A percentile compares a stretch with the other conserved stretches of the same genome.
Evolutionary conservation across 1,140 invertebrate species (phyloP).

Genomic region (Ericerus pela): DNA sequence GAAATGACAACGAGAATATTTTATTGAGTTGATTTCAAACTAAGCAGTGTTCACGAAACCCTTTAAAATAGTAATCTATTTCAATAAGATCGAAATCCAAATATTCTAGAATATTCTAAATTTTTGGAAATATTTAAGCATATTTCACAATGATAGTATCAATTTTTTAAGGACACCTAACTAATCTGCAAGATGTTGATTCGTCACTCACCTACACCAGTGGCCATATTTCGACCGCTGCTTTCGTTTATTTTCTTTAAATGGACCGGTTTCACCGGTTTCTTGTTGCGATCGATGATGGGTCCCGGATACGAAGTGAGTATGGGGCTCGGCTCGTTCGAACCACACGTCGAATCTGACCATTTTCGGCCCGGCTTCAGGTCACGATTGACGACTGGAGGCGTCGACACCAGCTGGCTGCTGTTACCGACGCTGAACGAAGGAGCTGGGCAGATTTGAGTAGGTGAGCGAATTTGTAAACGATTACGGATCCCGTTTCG

Average conservation of each 20-base stretch:
- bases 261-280: slow-evolving; percentile 43
- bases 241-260: slow-evolving; percentile 15
- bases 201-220: not conserved
- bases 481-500: slow-evolving; percentile 30
- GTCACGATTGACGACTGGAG: slow-evolving; percentile 57
- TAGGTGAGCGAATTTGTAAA: slow-evolving; percentile 36
- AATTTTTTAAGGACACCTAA: no score
- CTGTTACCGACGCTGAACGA: slow-evolving; percentile 35
- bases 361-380: slow-evolving; percentile 55
- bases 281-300: slow-evolving; percentile 39
- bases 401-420: slow-evolving; percentile 37
- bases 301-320: slow-evolving; percentile 32
- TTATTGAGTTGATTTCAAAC: no score
- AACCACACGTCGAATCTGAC: slow-evolving; percentile 33
- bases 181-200: no score
- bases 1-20: no score
- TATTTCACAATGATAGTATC: no score
- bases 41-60: no score
- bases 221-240: slow-evolving; percentile 3
- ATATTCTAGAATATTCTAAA: no score
- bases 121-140: no score
- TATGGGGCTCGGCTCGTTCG: slow-evolving; percentile 27
- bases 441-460: slow-evolving; percentile 41
- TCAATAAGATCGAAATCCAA: no score
- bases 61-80: no score